Percentiles rank a stretch among this genome's conserved stretches.
These are phyloP conservation scores for Subanguina moxae DNA, from an alignment of 1,140 invertebrate species.

Conservation along the genomic window DNA sequence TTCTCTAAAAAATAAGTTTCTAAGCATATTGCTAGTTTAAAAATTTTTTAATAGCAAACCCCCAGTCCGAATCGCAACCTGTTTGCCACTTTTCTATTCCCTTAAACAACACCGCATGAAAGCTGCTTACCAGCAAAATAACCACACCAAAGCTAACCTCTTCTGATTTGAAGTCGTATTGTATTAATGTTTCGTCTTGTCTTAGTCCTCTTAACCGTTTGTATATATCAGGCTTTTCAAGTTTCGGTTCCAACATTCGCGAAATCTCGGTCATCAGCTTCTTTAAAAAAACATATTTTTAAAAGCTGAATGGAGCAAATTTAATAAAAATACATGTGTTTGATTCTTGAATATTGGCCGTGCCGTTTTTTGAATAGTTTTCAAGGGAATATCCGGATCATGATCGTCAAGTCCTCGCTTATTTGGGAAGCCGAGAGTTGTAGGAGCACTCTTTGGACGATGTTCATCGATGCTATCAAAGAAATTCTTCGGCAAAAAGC, in stretches of 20 bases:
- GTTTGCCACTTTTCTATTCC: conserved; percentile 27
- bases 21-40: too few relatives aligned
- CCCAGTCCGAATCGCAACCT: conserved; percentile 47
- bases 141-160: conserved; percentile 8
- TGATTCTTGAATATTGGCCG: conserved; percentile 33
- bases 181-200: conserved; percentile 26
- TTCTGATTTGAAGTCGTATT: conserved; percentile 42
- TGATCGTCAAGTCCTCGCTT: conserved; percentile 14
- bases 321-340: conserved; percentile 15
- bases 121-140: conserved; percentile 10
- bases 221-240: neutral
- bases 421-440: conserved; percentile 25
- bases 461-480: neutral
- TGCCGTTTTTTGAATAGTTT: conserved; percentile 19
- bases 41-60: too few relatives aligned
- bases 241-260: neutral
- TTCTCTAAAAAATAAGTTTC: conserved; percentile 15
- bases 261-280: conserved; percentile 1
- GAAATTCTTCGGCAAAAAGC: too few relatives aligned
- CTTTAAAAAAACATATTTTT: conserved; percentile 17
- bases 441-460: conserved; percentile 5
- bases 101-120: conserved; percentile 18
- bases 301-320: neutral
- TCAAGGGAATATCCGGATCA: conserved; percentile 28
- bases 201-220: neutral